phyloP scores from a whole-genome alignment of 2,888 invertebrate species.

The Antitype chi region DNA sequence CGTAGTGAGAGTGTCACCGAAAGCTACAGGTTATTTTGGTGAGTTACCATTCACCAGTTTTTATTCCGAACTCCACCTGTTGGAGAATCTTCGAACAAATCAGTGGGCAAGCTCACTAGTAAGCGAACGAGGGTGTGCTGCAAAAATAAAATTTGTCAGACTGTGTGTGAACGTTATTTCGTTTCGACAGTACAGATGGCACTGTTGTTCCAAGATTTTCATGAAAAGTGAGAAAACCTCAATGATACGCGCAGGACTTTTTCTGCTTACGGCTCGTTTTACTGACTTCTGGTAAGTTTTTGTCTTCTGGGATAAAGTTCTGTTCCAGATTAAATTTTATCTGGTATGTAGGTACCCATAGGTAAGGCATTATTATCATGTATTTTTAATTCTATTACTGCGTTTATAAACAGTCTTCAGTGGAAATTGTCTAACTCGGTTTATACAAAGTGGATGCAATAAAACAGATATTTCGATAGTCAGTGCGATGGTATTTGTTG shows the following conservation, averaged over 20 bases:
- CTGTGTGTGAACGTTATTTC: slow-evolving; percentile 22
- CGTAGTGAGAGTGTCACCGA: background rate
- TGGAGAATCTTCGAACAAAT: slow-evolving; percentile 38
- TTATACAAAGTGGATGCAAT: slow-evolving; percentile 7
- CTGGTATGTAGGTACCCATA: background rate
- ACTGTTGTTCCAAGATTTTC: slow-evolving; percentile 10
- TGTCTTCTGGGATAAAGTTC: background rate
- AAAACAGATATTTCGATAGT: slow-evolving; percentile 45
- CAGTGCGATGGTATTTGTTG: slow-evolving; percentile 53
- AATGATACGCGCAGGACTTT: background rate
- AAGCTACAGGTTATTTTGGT: slow-evolving; percentile 15
- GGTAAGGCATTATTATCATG: no score
- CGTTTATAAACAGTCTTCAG: background rate
- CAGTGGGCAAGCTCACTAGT: slow-evolving; percentile 9
- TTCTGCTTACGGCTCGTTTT: background rate
- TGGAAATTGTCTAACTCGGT: background rate
- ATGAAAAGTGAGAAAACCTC: background rate
- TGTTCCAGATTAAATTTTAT: background rate
- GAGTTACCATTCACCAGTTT: slow-evolving; percentile 10
- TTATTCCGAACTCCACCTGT: slow-evolving; percentile 52
- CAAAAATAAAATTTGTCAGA: slow-evolving; percentile 38
- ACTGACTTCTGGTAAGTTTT: background rate
- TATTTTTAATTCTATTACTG: background rate
- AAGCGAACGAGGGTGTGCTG: slow-evolving; percentile 11
- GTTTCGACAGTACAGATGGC: slow-evolving; percentile 55